Evolutionary conservation across 2,888 invertebrate species (phyloP), one percentile per base, ranked within the genome.

Genomic region (Volucella bombylans): DNA sequence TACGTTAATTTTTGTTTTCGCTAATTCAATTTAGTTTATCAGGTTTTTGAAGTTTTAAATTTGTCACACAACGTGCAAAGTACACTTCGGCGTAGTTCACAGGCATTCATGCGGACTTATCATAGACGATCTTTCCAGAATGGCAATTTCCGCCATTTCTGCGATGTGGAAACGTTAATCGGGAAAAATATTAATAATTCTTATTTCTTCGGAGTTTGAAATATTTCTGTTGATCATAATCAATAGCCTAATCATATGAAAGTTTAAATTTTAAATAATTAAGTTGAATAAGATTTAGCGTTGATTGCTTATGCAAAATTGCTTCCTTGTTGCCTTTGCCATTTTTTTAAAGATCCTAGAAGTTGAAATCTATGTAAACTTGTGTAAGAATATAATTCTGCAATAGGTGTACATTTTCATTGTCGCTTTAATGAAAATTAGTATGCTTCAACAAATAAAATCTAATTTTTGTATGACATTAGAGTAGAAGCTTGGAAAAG

Each of bases 1-100:
- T 78, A 71, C 78, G 78, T 71, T 64, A 78, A 78, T 78, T 78
- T 78, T 78, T 71, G 69, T 78, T 78, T 78, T 78, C 64, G 78
- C 69, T 78, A 69, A 78, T 78, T 78, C 43, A 64, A 64, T 69
- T 78, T 57, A 49, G 78, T 64, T 78, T 71, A 71, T 78, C 78
- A 64, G 69, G 47, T 78, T 77, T 78, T 64, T 68, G 38, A 45
- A 69, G 45, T 78, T 78, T 78, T 71, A 12, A 57, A 55, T 64
- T 69, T 78, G 62, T 64, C 69, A 55, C 69, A 71, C 69, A 71
- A 67, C 62, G 59, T 59, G 43, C 59, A 67, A 68, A 68, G 59
- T 76, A 52, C 47, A 64, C 14, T 69, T 55, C 78, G 78, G 78
- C 78, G 50, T 38, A 69, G 55, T 78, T 78, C 78, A 78, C 64